Evolutionary conservation across 2,113 vertebrate genomes (phyloP).

Genomic region (Cacatua alba): DNA sequence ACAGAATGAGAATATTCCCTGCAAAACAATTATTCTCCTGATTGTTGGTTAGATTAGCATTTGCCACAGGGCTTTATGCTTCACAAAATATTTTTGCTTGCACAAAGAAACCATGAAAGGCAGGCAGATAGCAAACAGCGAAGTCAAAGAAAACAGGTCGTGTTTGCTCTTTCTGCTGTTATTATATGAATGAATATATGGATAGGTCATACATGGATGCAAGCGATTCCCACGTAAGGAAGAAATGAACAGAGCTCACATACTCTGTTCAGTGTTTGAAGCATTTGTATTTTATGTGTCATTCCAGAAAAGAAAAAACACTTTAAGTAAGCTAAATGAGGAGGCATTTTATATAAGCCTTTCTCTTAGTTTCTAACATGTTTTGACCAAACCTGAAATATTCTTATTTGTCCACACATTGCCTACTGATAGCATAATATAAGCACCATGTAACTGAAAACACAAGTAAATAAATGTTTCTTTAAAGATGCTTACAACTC

Average conservation of each 20-base stretch:
- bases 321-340: neutral
- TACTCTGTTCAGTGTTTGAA: neutral
- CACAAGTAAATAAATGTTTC: conserved; percentile 3
- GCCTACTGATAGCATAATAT: neutral
- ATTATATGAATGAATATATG: neutral
- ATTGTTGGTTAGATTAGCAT: conserved; percentile 65
- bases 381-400: neutral
- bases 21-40: conserved; percentile 68
- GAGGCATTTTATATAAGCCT: neutral
- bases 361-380: neutral
- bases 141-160: conserved; percentile 19
- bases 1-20: conserved; percentile 59
- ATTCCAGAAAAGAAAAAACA: neutral
- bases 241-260: neutral
- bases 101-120: conserved; percentile 14
- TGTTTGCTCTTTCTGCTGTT: neutral
- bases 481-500: conserved; percentile 9
- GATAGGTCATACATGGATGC: neutral
- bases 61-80: conserved; percentile 59
- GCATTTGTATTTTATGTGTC: neutral
- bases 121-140: neutral
- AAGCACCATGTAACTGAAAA: neutral
- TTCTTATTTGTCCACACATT: neutral
- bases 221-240: neutral
- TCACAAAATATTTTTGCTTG: conserved; percentile 59